A percentile compares a stretch with the other conserved stretches of the same genome.
These are phyloP conservation scores for Entosphenus tridentatus DNA, from an alignment of 2,113 vertebrate genomes.

Conservation along the genomic window DNA sequence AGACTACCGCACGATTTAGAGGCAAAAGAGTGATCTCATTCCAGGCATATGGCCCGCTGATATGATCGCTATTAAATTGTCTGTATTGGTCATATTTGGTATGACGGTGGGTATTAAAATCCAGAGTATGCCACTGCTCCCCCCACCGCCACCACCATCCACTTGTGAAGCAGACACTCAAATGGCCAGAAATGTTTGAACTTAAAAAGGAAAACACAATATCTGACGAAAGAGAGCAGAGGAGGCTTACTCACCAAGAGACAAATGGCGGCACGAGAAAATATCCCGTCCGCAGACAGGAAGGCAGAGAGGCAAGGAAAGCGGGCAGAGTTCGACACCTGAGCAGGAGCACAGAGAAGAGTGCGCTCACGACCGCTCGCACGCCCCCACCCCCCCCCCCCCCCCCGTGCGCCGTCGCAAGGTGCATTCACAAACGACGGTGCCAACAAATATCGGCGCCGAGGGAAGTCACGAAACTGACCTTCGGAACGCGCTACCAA, in stretches of 20 bases:
- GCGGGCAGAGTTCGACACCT: conserved; percentile 5
- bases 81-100: too few species aligned
- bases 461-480: background rate
- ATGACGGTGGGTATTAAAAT: too few species aligned
- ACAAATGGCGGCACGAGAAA: conserved; percentile 2
- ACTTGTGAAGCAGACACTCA: too few species aligned
- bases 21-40: too few species aligned
- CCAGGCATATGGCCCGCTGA: too few species aligned
- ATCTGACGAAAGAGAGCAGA: too few species aligned
- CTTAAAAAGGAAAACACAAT: too few species aligned
- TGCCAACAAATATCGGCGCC: background rate
- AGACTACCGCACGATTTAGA: too few species aligned
- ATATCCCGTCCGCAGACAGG: conserved; percentile 3
- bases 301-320: conserved; percentile 3
- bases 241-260: background rate
- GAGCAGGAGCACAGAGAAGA: background rate
- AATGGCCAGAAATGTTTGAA: too few species aligned
- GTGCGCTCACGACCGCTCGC: background rate
- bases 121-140: too few species aligned
- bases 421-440: background rate
- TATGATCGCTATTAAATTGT: too few species aligned
- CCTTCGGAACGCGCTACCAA: conserved; percentile 3
- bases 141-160: too few species aligned
- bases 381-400: background rate
- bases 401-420: background rate